A percentile compares a stretch with the other conserved stretches of the same genome.
Conservation (phyloP, 2,797 vertebrate species). For the Sandelia bainsii region DNA sequence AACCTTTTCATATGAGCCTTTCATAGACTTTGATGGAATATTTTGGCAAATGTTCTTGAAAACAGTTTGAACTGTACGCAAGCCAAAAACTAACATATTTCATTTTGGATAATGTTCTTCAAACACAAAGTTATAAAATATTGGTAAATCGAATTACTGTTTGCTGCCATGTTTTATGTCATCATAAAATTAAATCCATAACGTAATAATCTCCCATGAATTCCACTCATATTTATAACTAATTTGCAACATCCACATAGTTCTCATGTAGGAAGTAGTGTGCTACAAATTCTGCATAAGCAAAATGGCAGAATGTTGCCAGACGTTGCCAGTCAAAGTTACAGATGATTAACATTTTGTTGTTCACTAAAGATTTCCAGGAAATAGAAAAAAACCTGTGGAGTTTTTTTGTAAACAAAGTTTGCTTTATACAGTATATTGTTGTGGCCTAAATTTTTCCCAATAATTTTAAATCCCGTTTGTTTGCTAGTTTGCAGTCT, state of each 20-base stretch:
- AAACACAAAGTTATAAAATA: background rate
- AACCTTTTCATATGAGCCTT: background rate
- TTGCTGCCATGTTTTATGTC: slow-evolving; percentile 1
- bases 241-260: background rate
- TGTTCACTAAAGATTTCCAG: no score
- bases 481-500: background rate
- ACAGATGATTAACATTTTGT: no score
- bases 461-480: background rate
- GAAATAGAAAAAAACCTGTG: background rate
- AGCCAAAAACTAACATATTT: background rate
- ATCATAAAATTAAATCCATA: background rate
- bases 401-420: background rate
- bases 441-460: background rate
- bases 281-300: background rate
- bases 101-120: background rate
- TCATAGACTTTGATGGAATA: background rate
- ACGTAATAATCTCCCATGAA: background rate
- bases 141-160: background rate
- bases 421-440: background rate
- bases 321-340: no score
- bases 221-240: background rate
- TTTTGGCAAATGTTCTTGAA: background rate
- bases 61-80: background rate
- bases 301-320: background rate
- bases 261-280: background rate